Base-by-base conservation (phyloP, 2,888 invertebrate species). In the Phyto melanocephala region DNA sequence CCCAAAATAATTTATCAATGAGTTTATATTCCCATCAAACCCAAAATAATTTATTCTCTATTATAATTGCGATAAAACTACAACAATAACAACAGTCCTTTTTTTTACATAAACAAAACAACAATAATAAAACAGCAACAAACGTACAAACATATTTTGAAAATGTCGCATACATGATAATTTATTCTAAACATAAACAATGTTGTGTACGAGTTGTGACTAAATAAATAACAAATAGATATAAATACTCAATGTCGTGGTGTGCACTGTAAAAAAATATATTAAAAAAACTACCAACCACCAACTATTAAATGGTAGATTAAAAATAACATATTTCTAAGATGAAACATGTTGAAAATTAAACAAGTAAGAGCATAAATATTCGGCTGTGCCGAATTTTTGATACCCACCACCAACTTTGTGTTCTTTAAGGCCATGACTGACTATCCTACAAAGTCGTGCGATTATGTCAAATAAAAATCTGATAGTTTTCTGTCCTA, bases 141-240 rank as follows among this genome's bases (percentile, higher is more conserved):
- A 3, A 11, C 2, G 28, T 17, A 65, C 13, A 33, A 65, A 35
- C 17, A 65, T 5, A 28, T 28, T 28, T 28, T 4, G 13, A 35
- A 28, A 37, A 3, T 50, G 50, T 22, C n/a, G 10, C 22, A n/a
- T n/a, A n/a, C n/a, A 35, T 65, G 35, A 50, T 65, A 50, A 65
- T 65, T 65, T 65, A 65, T 65, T 50, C 35, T 8, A 3, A 65
- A 65, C 35, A 33, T 33, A 35, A 50, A 47, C 50, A 50, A 50
- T n/a, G 7, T 42, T 4, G 6, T 13, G 35, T 22, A 65, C 65
- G 65, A 65, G 50, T 22, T 50, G 35, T 22, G 50, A 50, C 50
- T 65, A 35, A 37, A 50, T 50, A 50, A 65, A 35, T 50, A 28
- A 65, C 50, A 5, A 65, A 17, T 28, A 20, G 17, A 65, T 17